These are phyloP conservation scores for Heterodera filipjevi DNA, from an alignment of 2,888 invertebrate species.

Conservation along the genomic window DNA sequence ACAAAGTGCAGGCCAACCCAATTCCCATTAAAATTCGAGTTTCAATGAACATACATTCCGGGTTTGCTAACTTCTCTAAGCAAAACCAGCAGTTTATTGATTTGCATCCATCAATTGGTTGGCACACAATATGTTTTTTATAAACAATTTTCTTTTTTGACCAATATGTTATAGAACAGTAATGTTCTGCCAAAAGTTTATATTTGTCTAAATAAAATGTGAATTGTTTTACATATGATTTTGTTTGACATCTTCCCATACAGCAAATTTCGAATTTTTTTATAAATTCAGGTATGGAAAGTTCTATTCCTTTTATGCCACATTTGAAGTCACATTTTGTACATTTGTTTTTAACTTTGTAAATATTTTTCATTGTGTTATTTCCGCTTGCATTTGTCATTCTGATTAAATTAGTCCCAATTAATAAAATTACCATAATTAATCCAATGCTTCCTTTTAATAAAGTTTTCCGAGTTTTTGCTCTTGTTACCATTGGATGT, in stretches of 20 bases:
- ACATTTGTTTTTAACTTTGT: neutral
- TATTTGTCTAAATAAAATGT: neutral
- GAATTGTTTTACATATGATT: neutral
- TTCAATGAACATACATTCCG: neutral
- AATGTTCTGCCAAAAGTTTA: neutral
- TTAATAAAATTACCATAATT: neutral
- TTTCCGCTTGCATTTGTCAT: neutral
- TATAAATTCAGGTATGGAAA: neutral
- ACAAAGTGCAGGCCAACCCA: neutral
- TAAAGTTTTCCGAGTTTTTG: neutral
- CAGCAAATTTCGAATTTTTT: slow-evolving; percentile 17
- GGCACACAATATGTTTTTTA: neutral
- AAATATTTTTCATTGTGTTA: neutral
- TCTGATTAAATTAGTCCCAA: neutral
- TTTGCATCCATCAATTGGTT: slow-evolving; percentile 3
- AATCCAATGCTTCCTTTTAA: neutral
- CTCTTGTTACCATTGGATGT: slow-evolving; percentile 4
- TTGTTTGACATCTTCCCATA: neutral
- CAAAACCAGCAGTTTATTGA: neutral
- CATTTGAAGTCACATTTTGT: neutral
- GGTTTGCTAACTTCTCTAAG: neutral
- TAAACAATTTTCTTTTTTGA: neutral
- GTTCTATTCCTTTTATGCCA: neutral
- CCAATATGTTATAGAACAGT: slow-evolving; percentile 5
- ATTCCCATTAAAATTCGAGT: slow-evolving; percentile 10